These are phyloP conservation scores for Hydropsyche betteni DNA, from an alignment of 2,888 invertebrate genomes.

Conservation along the genomic window DNA sequence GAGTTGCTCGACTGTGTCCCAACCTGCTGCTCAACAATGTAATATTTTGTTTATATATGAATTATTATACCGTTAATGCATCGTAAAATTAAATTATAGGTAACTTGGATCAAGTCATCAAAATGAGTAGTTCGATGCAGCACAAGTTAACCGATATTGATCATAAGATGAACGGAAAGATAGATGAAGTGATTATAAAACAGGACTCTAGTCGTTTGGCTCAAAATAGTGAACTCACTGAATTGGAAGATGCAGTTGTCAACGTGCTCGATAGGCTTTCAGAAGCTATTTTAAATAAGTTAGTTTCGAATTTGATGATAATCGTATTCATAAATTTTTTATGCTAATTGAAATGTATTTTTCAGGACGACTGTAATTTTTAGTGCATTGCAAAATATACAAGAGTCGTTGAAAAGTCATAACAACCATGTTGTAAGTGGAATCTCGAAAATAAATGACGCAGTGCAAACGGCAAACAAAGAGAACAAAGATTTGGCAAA, in stretches of 20 bases:
- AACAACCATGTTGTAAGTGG: conserved; percentile 53
- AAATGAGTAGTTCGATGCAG: conserved; percentile 51
- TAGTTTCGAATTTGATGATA: conserved; percentile 53
- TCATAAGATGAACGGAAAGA: conserved; percentile 60
- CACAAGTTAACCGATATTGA: conserved; percentile 54
- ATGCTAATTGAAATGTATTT: conserved; percentile 52
- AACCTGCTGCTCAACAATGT: conserved; percentile 19
- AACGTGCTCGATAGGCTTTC: conserved; percentile 71
- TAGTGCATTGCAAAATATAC: conserved; percentile 67
- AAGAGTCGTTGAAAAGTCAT: conserved; percentile 62
- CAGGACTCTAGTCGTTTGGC: conserved; percentile 74
- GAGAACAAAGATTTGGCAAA: conserved; percentile 33
- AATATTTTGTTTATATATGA: conserved; percentile 15
- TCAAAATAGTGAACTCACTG: conserved; percentile 68
- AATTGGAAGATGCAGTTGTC: too few relatives aligned
- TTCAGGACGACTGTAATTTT: conserved; percentile 67
- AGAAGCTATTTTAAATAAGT: conserved; percentile 72
- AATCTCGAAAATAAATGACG: conserved; percentile 38
- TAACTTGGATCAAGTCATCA: not conserved
- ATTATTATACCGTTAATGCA: not conserved
- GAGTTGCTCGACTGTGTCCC: conserved; percentile 4
- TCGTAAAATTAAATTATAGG: conserved; percentile 8
- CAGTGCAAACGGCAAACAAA: conserved; percentile 31
- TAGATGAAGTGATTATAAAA: conserved; percentile 69
- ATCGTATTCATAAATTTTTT: not conserved